Conservation (phyloP, 2,888 invertebrate species). For the Sarcophaga variegata region DNA sequence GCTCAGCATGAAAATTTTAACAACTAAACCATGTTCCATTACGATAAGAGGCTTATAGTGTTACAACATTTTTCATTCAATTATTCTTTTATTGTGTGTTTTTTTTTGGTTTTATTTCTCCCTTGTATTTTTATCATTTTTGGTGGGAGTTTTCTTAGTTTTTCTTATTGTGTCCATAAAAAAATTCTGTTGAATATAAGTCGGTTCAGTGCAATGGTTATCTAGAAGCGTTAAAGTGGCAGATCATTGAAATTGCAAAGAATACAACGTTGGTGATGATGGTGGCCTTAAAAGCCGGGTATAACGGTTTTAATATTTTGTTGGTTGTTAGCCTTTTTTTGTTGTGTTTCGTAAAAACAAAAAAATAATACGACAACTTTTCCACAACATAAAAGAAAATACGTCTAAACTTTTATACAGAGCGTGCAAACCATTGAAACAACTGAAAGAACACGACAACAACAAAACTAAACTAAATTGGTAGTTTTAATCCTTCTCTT, state of each 20-base stretch:
- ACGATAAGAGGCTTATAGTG: conserved; percentile 68
- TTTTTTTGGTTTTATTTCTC: not conserved
- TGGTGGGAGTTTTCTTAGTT: too few species aligned
- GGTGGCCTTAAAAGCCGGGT: too few species aligned
- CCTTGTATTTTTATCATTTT: too few species aligned
- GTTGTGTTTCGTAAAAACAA: conserved; percentile 1
- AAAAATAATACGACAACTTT: conserved; percentile 8
- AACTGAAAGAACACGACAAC: not conserved
- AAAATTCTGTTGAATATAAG: too few species aligned
- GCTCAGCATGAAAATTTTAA: conserved; percentile 59
- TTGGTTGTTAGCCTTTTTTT: not conserved
- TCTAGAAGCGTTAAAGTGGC: not conserved
- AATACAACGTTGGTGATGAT: not conserved
- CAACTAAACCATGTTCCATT: conserved; percentile 63
- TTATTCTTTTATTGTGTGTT: conserved; percentile 23
- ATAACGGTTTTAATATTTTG: too few species aligned
- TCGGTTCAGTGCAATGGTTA: too few species aligned
- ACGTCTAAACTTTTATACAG: not conserved
- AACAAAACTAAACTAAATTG: conserved; percentile 19
- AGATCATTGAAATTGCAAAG: not conserved
- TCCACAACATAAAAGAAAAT: not conserved
- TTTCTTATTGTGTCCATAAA: conserved; percentile 3
- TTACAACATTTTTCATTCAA: conserved; percentile 56
- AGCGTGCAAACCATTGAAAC: not conserved
- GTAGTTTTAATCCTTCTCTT: conserved; percentile 13